A percentile compares a stretch with the other conserved stretches of the same genome.
phyloP scores from a whole-genome alignment of 2,797 vertebrate species.

The Channallabes apus region DNA sequence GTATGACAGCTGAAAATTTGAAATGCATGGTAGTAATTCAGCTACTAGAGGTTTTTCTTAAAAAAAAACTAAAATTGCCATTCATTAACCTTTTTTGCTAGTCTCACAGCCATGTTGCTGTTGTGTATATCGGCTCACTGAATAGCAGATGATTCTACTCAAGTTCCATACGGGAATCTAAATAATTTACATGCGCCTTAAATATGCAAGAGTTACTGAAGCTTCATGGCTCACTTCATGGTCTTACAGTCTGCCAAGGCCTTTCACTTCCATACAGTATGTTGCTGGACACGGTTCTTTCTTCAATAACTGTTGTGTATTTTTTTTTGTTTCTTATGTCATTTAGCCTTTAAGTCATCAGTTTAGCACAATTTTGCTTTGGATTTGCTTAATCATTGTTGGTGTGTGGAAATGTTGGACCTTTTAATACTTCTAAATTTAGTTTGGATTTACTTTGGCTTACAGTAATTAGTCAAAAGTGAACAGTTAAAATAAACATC shows the following conservation, averaged over 20 bases:
- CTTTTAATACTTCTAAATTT: not conserved
- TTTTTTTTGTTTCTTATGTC: not conserved
- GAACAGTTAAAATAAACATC: not conserved
- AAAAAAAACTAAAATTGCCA: not conserved
- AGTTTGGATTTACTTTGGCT: not conserved
- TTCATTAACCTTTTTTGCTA: not conserved
- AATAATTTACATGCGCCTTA: conserved; percentile 73
- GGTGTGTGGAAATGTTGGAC: not conserved
- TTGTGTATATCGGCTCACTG: conserved; percentile 47
- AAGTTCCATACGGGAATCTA: conserved; percentile 63
- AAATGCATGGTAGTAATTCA: not conserved
- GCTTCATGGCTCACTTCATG: conserved; percentile 35
- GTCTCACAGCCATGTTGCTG: conserved; percentile 8
- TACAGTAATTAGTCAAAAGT: not conserved
- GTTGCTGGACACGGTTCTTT: not conserved
- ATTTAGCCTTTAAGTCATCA: not conserved
- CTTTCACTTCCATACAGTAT: conserved; percentile 44
- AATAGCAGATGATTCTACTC: conserved; percentile 51
- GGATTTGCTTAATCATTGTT: not conserved
- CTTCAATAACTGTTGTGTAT: not conserved
- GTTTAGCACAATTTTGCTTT: not conserved
- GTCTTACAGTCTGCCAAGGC: conserved; percentile 16
- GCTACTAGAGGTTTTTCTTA: not conserved
- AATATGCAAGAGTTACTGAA: conserved; percentile 67
- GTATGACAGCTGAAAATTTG: not conserved